Percentiles rank a stretch among this genome's conserved stretches.
Conservation (phyloP, 2,797 vertebrate species). For the Spea hammondii region DNA sequence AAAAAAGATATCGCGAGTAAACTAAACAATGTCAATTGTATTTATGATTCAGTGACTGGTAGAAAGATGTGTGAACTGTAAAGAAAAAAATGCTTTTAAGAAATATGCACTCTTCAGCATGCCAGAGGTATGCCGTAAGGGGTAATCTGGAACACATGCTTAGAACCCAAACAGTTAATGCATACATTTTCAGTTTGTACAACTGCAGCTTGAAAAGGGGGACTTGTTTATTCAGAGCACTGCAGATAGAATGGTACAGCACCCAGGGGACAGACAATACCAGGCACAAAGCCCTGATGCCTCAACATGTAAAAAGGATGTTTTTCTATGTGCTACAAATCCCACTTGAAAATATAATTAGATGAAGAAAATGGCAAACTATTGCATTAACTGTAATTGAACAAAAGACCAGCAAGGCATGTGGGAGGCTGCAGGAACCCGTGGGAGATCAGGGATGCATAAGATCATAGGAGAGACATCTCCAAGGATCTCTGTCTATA, state of each 20-base stretch:
- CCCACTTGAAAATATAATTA: conserved; percentile 99
- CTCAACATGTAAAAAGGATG: conserved; percentile 77
- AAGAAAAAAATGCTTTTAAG: conserved; percentile 60
- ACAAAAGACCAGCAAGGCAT: conserved; percentile 94
- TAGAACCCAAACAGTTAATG: conserved; percentile 90
- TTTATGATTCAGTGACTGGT: conserved; percentile 63
- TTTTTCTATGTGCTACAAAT: conserved; percentile 87
- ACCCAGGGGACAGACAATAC: conserved; percentile 81
- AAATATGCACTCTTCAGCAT: conserved; percentile 66
- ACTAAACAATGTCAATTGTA: conserved; percentile 67
- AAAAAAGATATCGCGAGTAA: conserved; percentile 57
- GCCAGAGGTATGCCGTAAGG: conserved; percentile 79
- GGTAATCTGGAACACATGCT: conserved; percentile 93
- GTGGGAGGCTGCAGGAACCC: conserved; percentile 90
- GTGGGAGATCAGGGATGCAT: conserved; percentile 90
- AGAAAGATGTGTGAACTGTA: conserved; percentile 63
- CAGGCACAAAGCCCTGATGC: conserved; percentile 80
- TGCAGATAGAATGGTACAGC: conserved; percentile 83
- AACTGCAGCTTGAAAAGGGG: conserved; percentile 80
- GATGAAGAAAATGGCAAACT: conserved; percentile 94
- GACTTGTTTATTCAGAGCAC: conserved; percentile 93
- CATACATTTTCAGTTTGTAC: conserved; percentile 82
- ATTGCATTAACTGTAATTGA: conserved; percentile 99
- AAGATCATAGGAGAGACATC: conserved; percentile 79
- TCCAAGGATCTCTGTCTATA: conserved; percentile 90